Percentiles rank a stretch among this genome's conserved stretches.
Conservation (phyloP, 2,888 invertebrate genomes). For the Campoletis raptor region DNA sequence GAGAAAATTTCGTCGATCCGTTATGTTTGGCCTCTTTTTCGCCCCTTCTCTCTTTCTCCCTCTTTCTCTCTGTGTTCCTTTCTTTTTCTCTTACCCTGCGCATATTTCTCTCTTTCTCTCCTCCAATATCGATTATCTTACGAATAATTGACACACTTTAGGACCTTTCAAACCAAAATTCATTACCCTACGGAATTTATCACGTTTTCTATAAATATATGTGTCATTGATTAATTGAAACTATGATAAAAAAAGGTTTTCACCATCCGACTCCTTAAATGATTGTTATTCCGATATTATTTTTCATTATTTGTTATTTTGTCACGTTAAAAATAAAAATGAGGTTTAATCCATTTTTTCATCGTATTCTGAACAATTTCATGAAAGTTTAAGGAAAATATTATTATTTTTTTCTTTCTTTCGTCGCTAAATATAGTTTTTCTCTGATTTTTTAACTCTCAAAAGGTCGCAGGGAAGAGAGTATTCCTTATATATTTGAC, state of each 20-base stretch:
- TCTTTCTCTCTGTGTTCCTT: not conserved
- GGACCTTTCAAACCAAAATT: not conserved
- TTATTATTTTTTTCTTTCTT: not conserved
- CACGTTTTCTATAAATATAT: not conserved
- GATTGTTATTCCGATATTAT: not conserved
- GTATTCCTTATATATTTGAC: not conserved
- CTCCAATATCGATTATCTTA: not conserved
- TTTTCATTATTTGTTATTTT: not conserved
- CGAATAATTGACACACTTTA: constrained; percentile 27
- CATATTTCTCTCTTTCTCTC: constrained; percentile 1
- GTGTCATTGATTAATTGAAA: not conserved
- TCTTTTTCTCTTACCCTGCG: not conserved
- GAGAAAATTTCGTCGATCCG: constrained; percentile 57
- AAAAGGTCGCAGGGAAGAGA: not conserved
- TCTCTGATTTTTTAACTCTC: not conserved
- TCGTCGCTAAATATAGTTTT: not conserved
- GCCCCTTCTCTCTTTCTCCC: not conserved
- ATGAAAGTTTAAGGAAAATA: not conserved
- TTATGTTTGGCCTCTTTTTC: constrained; percentile 36
- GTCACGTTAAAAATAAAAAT: too few relatives aligned
- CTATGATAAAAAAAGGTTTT: not conserved
- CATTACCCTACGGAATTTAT: not conserved
- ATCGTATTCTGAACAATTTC: not conserved
- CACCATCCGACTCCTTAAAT: not conserved
- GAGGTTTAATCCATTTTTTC: not conserved